phyloP scores from a whole-genome alignment of 2,113 vertebrate species.

The Neolamprologus caudopunctatus region DNA sequence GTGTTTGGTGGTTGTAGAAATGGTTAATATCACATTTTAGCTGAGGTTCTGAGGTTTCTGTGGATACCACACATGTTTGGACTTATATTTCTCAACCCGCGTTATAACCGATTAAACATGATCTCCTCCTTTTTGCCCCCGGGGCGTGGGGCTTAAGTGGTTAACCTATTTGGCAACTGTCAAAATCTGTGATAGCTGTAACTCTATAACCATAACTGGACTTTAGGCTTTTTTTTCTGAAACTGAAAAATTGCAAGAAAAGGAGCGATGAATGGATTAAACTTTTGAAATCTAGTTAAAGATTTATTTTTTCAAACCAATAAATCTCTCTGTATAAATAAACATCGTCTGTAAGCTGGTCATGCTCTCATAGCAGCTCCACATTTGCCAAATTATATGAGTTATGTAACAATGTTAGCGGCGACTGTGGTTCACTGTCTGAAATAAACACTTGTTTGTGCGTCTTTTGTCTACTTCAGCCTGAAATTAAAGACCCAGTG shows the following conservation, averaged over 20 bases:
- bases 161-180: neutral
- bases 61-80: too few species aligned
- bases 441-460: neutral
- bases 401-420: neutral
- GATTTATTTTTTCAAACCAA: neutral
- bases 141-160: rapidly evolving
- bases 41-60: too few species aligned
- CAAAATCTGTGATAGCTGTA: neutral
- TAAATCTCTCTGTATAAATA: neutral
- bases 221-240: neutral
- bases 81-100: too few species aligned
- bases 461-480: neutral
- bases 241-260: neutral
- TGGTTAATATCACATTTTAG: too few species aligned
- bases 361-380: neutral
- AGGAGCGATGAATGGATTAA: rapidly evolving
- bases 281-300: neutral
- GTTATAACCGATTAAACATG: too few species aligned
- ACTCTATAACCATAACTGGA: neutral
- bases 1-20: too few species aligned
- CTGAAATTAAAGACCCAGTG: neutral
- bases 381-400: neutral
- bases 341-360: neutral
- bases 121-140: too few species aligned
- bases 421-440: neutral